Base-by-base conservation (phyloP, 1,140 invertebrate genomes). In the Mycetomoellerius zeteki region DNA sequence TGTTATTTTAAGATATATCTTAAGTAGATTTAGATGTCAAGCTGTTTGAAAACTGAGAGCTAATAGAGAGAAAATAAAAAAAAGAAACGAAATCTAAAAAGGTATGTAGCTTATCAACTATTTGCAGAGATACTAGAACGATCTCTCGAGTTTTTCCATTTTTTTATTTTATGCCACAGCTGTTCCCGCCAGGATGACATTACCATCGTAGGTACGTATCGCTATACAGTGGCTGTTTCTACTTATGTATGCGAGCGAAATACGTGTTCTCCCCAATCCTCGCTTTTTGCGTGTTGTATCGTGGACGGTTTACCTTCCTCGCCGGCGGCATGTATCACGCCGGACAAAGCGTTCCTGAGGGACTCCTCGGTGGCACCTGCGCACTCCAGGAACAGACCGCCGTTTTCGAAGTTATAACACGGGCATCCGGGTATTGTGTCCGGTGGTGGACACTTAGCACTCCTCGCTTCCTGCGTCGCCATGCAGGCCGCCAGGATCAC, bases 321-420 rank as follows among this genome's bases (percentile, higher is more conserved):
- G 10, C 90, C 91, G 21, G 91, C 88, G 6, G 88, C 90, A 75
- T 86, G 90, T 67, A 92, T 86, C 21, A 93, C 92, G 19, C 91
- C 89, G 75, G 87, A 88, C 71, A 93, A 88, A 86, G 89, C 78
- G 88, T 86, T 78, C 88, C 86, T 95, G 33, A 97, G 94, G 33
- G 95, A 94, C 33, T 96, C 96, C 43, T 97, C 96, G 33, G 97
- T 97, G 4, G 97, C 97, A 75, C 97, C 97, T 16, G 98, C 97
- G 93, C 98, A 99, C 94, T 99, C 98, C 87, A 99, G 96, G 95
- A 98, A 98, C 80, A 99, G 96, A 30, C 98, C 98, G 96, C 98
- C 98, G 96, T 98, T 98, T 94, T 98, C 98, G 94, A 98, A 98
- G 95, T 98, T 98, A 96, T 98, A 98, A 95, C 98, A 99, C 1